Evolutionary conservation across 2,113 vertebrate species (phyloP).

Genomic region (Daboia siamensis): DNA sequence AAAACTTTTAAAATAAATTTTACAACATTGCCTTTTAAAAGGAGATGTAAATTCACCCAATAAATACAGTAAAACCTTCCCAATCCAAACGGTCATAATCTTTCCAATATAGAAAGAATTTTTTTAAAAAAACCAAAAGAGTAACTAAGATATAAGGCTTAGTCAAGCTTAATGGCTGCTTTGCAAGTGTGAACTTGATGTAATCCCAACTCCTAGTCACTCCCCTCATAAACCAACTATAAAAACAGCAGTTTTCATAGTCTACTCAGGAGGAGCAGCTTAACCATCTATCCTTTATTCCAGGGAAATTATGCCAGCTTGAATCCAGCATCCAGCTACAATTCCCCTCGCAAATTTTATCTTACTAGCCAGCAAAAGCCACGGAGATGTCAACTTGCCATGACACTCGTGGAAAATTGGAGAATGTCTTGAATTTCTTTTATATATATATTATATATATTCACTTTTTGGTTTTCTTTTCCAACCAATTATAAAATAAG

Average conservation of each 20-base stretch:
- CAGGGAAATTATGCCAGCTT: too few relatives aligned
- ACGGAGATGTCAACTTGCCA: background rate
- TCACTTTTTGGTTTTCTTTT: too few relatives aligned
- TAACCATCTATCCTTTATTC: background rate
- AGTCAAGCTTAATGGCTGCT: background rate
- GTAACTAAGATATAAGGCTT: background rate
- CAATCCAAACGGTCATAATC: background rate
- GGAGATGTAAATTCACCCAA: background rate
- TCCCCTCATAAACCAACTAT: too few relatives aligned
- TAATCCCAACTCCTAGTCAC: too few relatives aligned
- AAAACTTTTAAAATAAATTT: background rate
- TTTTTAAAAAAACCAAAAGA: too few relatives aligned
- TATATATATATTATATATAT: too few relatives aligned
- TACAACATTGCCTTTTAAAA: background rate
- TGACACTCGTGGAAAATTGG: too few relatives aligned
- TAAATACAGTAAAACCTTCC: background rate
- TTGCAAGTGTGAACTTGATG: background rate
- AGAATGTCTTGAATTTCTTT: background rate
- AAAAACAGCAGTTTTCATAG: too few relatives aligned
- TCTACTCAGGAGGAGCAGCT: background rate
- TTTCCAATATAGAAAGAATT: too few relatives aligned
- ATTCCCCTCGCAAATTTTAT: too few relatives aligned
- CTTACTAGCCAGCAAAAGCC: background rate
- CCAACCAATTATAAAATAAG: too few relatives aligned
- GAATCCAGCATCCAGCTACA: too few relatives aligned